Evolutionary conservation across 2,888 invertebrate genomes (phyloP).

Genomic region (Argynnis bischoffii): DNA sequence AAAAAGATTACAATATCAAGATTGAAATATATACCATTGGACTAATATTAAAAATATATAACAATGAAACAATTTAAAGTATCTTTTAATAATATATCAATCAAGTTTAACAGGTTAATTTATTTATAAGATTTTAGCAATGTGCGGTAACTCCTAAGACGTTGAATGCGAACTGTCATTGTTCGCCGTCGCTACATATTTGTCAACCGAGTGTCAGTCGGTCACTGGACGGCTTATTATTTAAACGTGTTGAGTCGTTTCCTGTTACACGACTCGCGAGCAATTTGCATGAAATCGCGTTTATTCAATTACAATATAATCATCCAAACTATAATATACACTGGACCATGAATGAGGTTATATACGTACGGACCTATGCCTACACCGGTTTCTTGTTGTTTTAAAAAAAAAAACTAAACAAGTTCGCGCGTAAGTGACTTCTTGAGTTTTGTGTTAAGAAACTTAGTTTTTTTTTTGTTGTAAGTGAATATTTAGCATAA

Average conservation of each 20-base stretch:
- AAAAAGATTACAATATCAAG: no score
- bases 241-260: constrained; percentile 61
- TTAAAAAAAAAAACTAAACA: constrained; percentile 39
- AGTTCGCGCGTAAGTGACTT: constrained; percentile 41
- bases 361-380: constrained; percentile 57
- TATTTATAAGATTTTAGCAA: not conserved
- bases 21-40: no score
- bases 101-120: no score
- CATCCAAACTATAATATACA: constrained; percentile 51
- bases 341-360: constrained; percentile 59
- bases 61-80: not conserved
- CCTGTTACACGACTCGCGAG: constrained; percentile 57
- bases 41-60: not conserved
- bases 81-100: not conserved
- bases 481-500: constrained; percentile 47
- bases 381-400: constrained; percentile 47
- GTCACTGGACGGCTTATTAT: constrained; percentile 64
- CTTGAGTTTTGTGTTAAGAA: constrained; percentile 59
- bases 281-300: constrained; percentile 74
- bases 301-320: constrained; percentile 76
- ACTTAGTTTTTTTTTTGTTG: constrained; percentile 55
- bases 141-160: not conserved
- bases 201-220: constrained; percentile 57
- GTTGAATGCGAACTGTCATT: constrained; percentile 59
- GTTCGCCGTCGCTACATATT: constrained; percentile 26